phyloP scores from a whole-genome alignment of 2,888 invertebrate species.

The Andrena chrysosceles region DNA sequence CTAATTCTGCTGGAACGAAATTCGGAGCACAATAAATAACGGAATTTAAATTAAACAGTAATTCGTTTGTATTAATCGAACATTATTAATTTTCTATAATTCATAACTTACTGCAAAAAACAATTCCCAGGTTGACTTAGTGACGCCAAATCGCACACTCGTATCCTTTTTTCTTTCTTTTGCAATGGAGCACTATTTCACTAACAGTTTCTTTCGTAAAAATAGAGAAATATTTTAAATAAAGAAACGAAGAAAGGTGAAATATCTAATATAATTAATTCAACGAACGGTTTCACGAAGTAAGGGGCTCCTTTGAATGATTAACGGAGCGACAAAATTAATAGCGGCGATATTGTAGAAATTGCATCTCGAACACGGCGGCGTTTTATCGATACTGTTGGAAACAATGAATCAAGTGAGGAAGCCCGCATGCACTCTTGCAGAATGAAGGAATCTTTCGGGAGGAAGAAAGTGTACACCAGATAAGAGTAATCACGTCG shows the following conservation, averaged over 20 bases:
- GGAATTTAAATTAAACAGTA: no score
- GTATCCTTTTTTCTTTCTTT: neutral
- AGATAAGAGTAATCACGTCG: conserved; percentile 56
- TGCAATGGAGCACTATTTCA: neutral
- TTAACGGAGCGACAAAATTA: conserved; percentile 26
- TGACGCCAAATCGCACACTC: neutral
- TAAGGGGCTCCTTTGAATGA: neutral
- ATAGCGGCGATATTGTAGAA: conserved; percentile 22
- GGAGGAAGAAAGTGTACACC: conserved; percentile 26
- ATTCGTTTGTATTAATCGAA: no score
- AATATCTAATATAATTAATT: neutral
- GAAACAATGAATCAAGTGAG: conserved; percentile 50
- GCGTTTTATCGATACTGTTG: conserved; percentile 49
- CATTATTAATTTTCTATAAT: neutral
- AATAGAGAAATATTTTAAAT: neutral
- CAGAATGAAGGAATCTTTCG: conserved; percentile 16
- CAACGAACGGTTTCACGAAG: neutral
- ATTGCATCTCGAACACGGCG: conserved; percentile 32
- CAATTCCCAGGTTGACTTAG: neutral
- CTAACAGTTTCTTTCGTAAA: neutral
- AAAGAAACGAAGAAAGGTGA: neutral
- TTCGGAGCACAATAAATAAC: no score
- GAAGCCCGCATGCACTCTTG: conserved; percentile 41
- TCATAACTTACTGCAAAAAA: neutral
- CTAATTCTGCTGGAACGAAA: no score